Conservation (phyloP, 1,140 invertebrate species). For the Maniola jurtina region DNA sequence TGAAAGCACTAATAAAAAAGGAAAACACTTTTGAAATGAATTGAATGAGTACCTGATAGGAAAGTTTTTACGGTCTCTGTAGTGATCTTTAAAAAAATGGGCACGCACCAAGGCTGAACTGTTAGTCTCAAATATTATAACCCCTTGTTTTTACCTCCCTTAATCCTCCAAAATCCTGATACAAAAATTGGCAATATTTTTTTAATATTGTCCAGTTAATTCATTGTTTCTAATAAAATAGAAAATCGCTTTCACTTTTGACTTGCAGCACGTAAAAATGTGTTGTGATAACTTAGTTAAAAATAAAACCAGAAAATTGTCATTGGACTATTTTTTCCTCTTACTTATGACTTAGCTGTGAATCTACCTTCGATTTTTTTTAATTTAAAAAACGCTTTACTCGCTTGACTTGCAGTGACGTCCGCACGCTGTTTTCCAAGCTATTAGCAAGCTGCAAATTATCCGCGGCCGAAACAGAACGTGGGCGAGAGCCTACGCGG, state of each 20-base stretch:
- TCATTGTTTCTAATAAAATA: neutral
- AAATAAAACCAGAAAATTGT: too few species aligned
- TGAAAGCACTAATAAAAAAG: neutral
- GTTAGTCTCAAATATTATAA: too few species aligned
- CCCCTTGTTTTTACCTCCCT: too few species aligned
- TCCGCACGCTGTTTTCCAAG: constrained; percentile 30
- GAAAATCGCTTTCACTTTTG: neutral
- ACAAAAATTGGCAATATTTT: too few species aligned
- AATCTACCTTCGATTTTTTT: too few species aligned
- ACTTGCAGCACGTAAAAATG: neutral
- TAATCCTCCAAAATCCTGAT: too few species aligned
- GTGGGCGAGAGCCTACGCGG: constrained; percentile 52
- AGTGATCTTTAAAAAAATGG: too few species aligned
- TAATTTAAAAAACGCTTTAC: neutral
- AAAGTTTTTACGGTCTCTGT: neutral
- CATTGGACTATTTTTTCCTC: too few species aligned
- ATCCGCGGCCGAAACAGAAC: constrained; percentile 43
- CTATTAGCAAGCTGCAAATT: constrained; percentile 70
- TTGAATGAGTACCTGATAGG: neutral
- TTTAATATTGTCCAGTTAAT: too few species aligned
- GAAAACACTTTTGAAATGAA: neutral
- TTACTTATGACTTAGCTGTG: too few species aligned
- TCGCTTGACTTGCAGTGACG: neutral
- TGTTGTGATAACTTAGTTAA: too few species aligned
- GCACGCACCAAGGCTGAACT: too few species aligned